Evolutionary conservation across 2,888 invertebrate species (phyloP).

Genomic region (Zygogramma bicolorata): DNA sequence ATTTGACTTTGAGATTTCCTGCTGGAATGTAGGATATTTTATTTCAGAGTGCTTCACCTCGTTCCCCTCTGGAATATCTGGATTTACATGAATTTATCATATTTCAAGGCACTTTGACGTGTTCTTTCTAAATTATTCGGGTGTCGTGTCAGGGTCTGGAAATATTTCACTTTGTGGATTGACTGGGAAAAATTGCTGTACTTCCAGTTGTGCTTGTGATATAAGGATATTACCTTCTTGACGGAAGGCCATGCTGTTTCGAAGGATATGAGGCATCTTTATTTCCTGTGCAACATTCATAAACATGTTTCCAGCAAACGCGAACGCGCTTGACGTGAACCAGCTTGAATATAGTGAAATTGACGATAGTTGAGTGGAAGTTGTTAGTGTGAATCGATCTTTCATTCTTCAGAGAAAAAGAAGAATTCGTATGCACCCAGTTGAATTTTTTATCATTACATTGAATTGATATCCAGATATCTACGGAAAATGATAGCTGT

Average conservation of each 20-base stretch:
- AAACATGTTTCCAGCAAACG: too few relatives aligned
- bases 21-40: conserved; percentile 29
- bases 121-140: conserved; percentile 11
- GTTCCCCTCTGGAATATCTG: conserved; percentile 21
- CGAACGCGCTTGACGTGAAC: too few relatives aligned
- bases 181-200: not conserved
- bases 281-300: too few relatives aligned
- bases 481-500: too few relatives aligned
- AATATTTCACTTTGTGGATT: not conserved
- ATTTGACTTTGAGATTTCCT: conserved; percentile 43
- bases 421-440: too few relatives aligned
- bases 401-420: too few relatives aligned
- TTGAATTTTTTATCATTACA: too few relatives aligned
- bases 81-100: conserved; percentile 37
- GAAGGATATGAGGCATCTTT: not conserved
- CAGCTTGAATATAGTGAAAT: too few relatives aligned
- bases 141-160: not conserved
- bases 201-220: not conserved
- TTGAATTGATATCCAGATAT: too few relatives aligned
- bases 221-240: not conserved
- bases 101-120: conserved; percentile 28
- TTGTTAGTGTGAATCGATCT: too few relatives aligned
- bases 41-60: conserved; percentile 21
- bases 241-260: not conserved
- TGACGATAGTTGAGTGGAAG: too few relatives aligned